Base-by-base conservation (phyloP, 2,888 invertebrate species). In the Alviniconcha strummeri region DNA sequence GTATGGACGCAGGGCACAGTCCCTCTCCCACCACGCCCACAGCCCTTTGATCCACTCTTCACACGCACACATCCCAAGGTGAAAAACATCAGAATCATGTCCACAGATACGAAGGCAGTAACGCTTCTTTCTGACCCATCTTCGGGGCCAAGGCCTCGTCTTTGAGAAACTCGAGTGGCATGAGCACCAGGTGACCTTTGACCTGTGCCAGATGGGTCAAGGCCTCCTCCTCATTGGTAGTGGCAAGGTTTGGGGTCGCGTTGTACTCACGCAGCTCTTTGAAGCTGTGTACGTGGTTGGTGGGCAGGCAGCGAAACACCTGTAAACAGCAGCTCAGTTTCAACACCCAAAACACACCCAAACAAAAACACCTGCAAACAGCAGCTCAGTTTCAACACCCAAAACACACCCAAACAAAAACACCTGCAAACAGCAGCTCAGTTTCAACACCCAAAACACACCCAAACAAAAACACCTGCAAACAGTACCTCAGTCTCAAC, bases 61-160 rank as follows among this genome's bases (percentile, higher is more conserved):
- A 79, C 54, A 67, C 64, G n/a, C 80, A 69, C n/a, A 69, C 67
- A 52, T 6, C 52, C 57, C 36, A 13, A 77, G 7, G 15, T 36
- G 36, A 36, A 36, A 36, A 36, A 54, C 4, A 4, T 55, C 13
- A 17, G 15, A 77, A 57, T 93, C 94, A 98, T 36, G 98, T 98
- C 98, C 99, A 99, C 52, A 99, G 95, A 2, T 97, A 95, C 60
- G 97, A 97, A 5, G 99, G 99, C 95, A 98, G 96, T 91, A 99
- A 96, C 79, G 97, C 97, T 93, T 99, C 98, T 93, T 97, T 97
- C 52, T 97, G 96, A 19, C 96, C 96, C 72, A 96, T 95, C 82
- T 96, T 96, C 9, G 98, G 36, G 97, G 97, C 75, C 98, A 88
- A 95, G 75, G 95, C 95, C 94, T 98, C 98, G 88, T 97, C 96